Percentiles rank a stretch among this genome's conserved stretches.
Evolutionary conservation across 2,113 vertebrate species (phyloP).

Genomic region (Mellivora capensis): DNA sequence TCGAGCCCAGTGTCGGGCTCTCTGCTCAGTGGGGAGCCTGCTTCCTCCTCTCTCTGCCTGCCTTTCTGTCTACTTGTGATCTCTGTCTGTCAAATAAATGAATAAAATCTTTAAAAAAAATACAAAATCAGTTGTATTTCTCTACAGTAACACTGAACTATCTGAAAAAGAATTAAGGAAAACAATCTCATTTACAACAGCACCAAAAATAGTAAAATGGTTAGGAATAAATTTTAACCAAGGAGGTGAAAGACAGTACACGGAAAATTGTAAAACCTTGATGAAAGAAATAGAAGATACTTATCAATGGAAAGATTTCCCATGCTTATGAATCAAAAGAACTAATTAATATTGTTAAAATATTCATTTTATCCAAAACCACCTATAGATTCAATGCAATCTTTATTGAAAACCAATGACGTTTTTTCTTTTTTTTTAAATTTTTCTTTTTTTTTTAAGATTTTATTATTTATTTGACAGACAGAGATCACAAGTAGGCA

Average conservation of each 20-base stretch:
- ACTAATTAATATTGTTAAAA: not conserved
- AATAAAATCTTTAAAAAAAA: no score
- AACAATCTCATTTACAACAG: not conserved
- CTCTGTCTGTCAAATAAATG: no score
- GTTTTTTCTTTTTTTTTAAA: no score
- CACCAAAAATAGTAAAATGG: not conserved
- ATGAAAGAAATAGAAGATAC: not conserved
- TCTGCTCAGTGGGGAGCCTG: no score
- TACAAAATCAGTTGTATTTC: not conserved
- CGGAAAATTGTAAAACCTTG: not conserved
- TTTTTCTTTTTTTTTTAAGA: no score
- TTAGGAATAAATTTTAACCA: not conserved
- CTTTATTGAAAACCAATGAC: not conserved
- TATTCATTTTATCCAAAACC: not conserved
- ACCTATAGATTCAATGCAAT: not conserved
- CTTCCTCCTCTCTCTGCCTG: no score
- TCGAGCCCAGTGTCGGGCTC: no score
- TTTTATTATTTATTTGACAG: no score
- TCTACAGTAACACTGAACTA: not conserved
- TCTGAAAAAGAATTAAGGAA: not conserved
- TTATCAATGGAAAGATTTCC: not conserved
- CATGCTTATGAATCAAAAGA: not conserved
- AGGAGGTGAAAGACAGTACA: not conserved
- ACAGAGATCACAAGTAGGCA: no score
- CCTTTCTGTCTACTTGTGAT: no score